phyloP scores from a whole-genome alignment of 1,140 invertebrate genomes.

The Oryzaephilus surinamensis region DNA sequence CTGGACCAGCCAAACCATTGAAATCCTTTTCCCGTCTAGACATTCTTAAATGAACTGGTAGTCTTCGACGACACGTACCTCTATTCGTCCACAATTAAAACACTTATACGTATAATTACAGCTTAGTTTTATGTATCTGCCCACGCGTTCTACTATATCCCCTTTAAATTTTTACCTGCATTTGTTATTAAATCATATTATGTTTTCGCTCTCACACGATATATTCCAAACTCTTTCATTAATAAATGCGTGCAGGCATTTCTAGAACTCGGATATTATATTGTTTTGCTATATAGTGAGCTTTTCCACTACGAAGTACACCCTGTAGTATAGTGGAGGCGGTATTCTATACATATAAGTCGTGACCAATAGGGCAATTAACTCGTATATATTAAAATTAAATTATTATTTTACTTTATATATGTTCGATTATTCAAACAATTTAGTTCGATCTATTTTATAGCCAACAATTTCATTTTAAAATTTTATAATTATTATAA shows the following conservation, averaged over 20 bases:
- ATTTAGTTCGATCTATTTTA: too few species aligned
- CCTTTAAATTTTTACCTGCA: slow-evolving; percentile 18
- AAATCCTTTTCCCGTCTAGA: slow-evolving; percentile 9
- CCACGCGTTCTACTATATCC: slow-evolving; percentile 22
- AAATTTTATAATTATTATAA: too few species aligned
- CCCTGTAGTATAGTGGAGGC: too few species aligned
- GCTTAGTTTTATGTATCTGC: slow-evolving; percentile 30
- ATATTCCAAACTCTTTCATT: slow-evolving; percentile 9
- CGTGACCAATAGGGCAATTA: neutral
- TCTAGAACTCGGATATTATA: slow-evolving; percentile 7
- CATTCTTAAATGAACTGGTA: slow-evolving; percentile 8
- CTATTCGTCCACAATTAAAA: slow-evolving; percentile 34
- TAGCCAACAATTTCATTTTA: too few species aligned
- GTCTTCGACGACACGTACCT: slow-evolving; percentile 26
- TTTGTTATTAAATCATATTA: slow-evolving; percentile 20
- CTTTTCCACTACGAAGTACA: slow-evolving; percentile 7
- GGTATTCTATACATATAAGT: neutral
- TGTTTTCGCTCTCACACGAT: slow-evolving; percentile 14
- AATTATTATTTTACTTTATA: too few species aligned
- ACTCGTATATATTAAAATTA: neutral
- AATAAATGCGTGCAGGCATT: slow-evolving; percentile 15
- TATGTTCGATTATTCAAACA: too few species aligned
- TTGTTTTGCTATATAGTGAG: slow-evolving; percentile 9
- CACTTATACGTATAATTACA: slow-evolving; percentile 35
- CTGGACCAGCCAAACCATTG: slow-evolving; percentile 18